Evolutionary conservation across 2,888 invertebrate genomes (phyloP), one percentile per base, ranked within the genome.

Genomic region (Salticus scenicus): DNA sequence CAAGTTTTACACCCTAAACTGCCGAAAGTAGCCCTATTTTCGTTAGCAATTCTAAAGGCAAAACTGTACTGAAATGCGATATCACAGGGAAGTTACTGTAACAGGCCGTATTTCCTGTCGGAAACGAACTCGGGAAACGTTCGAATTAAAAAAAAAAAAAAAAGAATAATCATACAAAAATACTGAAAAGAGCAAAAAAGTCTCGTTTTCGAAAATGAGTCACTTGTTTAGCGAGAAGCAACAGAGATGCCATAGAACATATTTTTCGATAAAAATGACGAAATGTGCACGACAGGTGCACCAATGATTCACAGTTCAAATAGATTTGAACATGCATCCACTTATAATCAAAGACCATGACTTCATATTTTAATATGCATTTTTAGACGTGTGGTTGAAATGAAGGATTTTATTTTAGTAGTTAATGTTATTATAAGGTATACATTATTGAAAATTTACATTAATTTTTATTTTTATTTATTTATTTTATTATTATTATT

Each of bases 51-150:
- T 47, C 47, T 10, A 4, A 4, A 37, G n/a, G 37, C 37, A n/a
- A 47, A 47, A 47, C 47, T 47, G 12, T 47, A 17, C 47, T 17
- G 57, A 57, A 57, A 57, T 57, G 57, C 17, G 57, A 57, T 57
- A 57, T 2, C 57, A 57, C 57, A 57, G 57, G 57, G 57, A 57
- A 57, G 57, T 57, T 20, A 57, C 24, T 57, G 57, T 57, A 24
- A 17, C 57, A 24, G 20, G 57, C 57, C 57, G 57, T 57, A 57
- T 57, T 57, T 57, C 57, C 57, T 57, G 57, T 57, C 57, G 57
- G 57, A 57, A 57, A 57, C 57, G 57, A 57, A 57, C 24, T 57
- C 57, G 57, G 57, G 24, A 57, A 57, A 57, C 5, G 57, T 24
- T 57, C 2, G 24, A 24, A 17, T 5, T 8, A 57, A 57, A 57